Evolutionary conservation across 2,888 invertebrate genomes (phyloP).

Genomic region (Choristoneura rosaceana): DNA sequence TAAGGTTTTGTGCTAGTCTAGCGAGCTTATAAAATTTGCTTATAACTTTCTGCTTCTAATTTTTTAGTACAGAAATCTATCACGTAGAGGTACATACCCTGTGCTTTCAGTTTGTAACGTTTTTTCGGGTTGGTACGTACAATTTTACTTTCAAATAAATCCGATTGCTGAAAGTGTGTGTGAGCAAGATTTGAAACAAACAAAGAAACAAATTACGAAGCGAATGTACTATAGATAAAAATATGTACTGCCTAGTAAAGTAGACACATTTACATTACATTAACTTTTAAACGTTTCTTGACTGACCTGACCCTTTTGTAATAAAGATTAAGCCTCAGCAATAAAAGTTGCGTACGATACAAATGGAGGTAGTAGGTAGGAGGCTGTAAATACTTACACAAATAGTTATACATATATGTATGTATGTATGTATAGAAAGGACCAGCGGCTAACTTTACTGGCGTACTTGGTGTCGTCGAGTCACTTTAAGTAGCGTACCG

Average conservation of each 20-base stretch:
- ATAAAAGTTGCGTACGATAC: constrained; percentile 38
- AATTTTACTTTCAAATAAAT: too few species aligned
- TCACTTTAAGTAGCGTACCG: neutral
- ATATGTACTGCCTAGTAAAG: constrained; percentile 3
- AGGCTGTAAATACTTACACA: neutral
- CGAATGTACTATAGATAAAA: neutral
- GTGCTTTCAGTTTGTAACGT: too few species aligned
- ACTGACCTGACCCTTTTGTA: constrained; percentile 39
- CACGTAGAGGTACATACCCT: too few species aligned
- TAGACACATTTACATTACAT: constrained; percentile 26
- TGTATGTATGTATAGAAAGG: neutral
- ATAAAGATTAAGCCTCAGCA: constrained; percentile 39
- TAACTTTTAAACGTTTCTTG: constrained; percentile 39
- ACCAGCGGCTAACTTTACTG: neutral
- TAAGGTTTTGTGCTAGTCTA: too few species aligned
- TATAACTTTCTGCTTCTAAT: too few species aligned
- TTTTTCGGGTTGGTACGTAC: too few species aligned
- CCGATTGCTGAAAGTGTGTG: too few species aligned
- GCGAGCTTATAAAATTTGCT: too few species aligned
- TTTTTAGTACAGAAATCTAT: too few species aligned
- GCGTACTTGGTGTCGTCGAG: neutral
- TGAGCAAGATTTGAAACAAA: too few species aligned
- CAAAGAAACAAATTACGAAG: too few species aligned
- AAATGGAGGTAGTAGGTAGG: constrained; percentile 20
- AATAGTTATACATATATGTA: constrained; percentile 28